Base-by-base conservation (phyloP, 2,113 vertebrate genomes). In the Charadrius vociferus region DNA sequence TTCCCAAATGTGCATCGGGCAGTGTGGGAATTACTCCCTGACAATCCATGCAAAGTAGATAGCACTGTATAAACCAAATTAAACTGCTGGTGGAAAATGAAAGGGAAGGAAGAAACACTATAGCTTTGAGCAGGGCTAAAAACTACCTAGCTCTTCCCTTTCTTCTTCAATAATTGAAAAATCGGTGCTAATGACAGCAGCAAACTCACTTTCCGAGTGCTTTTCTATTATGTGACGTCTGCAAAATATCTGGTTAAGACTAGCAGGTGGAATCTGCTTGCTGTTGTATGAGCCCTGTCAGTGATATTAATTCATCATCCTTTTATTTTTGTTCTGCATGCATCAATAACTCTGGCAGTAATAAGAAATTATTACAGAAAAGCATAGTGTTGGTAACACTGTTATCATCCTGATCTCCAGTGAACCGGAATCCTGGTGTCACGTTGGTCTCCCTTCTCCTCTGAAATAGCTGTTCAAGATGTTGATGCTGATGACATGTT, bases 261-360 rank as follows among this genome's bases (percentile, higher is more conserved):
- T 73, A 83, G 27, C 53, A 59, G 50, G 56, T 81, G 15, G 22
- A 93, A 88, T 67, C 34, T 86, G 26, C 29, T 63, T 74, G 45
- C 26, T 81, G 16, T 55, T 81, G 22, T 36, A 47, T 49, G 34
- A 83, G 23, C 14, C 30, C 32, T 0, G 0, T 67, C 63, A 73
- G n/a, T 63, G 21, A 53, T 86, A 84, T 37, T 81, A 95, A 81
- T 84, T 86, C 41, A 63, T 78, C 27, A 43, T 71, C 2, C 70
- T 88, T 86, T 90, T 74, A 67, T 89, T 97, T 90, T 90, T 88
- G 47, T 63, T 84, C 58, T 81, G 26, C 23, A 61, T 75, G 50
- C 39, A 36, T 74, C 72, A 47, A n/a, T 71, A 93, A 67, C 67
- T 92, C 59, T 56, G 52, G 4, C 55, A 86, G 41, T 81, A 90